Evolutionary conservation across 1,140 invertebrate species (phyloP).

Genomic region (Drosophila tsacasi): DNA sequence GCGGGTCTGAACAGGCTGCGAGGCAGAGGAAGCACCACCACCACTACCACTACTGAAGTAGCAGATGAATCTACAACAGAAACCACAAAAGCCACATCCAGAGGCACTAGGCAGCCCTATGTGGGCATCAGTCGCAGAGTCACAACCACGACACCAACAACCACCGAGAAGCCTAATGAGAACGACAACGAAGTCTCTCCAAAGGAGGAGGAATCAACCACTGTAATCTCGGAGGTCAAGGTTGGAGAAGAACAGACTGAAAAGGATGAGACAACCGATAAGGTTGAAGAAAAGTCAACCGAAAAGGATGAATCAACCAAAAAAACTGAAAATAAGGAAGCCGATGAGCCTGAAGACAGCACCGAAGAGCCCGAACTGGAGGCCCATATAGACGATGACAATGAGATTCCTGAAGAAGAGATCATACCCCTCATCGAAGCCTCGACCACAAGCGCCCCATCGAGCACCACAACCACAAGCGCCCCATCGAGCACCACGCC

Average conservation of each 20-base stretch:
- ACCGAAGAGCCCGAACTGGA: constrained; percentile 29
- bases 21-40: constrained; percentile 19
- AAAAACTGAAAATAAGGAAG: not conserved
- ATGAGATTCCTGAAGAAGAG: constrained; percentile 28
- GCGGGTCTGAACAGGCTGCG: constrained; percentile 25
- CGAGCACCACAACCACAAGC: not conserved
- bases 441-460: not conserved
- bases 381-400: constrained; percentile 33
- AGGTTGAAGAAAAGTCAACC: not conserved
- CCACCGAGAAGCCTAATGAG: constrained; percentile 13
- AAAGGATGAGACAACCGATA: not conserved
- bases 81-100: not conserved
- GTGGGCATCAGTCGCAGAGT: constrained; percentile 24
- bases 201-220: not conserved
- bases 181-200: not conserved
- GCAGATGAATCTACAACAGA: constrained; percentile 13
- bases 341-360: constrained; percentile 1
- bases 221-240: not conserved
- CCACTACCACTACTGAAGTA: not conserved
- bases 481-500: not conserved
- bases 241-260: not conserved
- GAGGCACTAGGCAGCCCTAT: constrained; percentile 27
- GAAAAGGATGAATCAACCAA: too few relatives aligned
- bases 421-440: not conserved
- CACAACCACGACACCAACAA: constrained; percentile 17